Evolutionary conservation across 2,888 invertebrate genomes (phyloP).

Genomic region (Mycogona germanica): DNA sequence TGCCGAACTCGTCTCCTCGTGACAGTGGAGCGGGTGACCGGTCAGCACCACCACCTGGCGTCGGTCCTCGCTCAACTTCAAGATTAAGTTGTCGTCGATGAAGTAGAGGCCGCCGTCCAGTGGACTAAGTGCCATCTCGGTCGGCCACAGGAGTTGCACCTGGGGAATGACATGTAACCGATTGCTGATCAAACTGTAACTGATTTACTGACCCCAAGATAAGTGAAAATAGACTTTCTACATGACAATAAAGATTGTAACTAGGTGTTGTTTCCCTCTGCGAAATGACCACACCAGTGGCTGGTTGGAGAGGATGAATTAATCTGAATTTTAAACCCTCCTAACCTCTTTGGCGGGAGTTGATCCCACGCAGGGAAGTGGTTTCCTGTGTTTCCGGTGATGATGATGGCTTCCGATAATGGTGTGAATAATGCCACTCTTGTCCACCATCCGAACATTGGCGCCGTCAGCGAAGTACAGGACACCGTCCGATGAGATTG

Average conservation of each 20-base stretch:
- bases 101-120: slow-evolving; percentile 89
- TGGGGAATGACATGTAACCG: slow-evolving; percentile 24
- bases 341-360: slow-evolving; percentile 63
- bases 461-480: slow-evolving; percentile 94
- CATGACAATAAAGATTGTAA: no score
- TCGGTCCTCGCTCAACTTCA: slow-evolving; percentile 27
- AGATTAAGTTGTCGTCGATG: slow-evolving; percentile 66
- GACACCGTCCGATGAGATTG: slow-evolving; percentile 81
- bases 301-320: no score
- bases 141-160: slow-evolving; percentile 92
- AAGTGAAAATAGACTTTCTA: neutral
- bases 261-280: no score
- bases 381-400: slow-evolving; percentile 87
- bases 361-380: slow-evolving; percentile 79
- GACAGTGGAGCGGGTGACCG: slow-evolving; percentile 85
- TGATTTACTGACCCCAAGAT: no score
- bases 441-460: slow-evolving; percentile 82
- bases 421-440: slow-evolving; percentile 83
- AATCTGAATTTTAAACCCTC: no score
- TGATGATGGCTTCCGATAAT: slow-evolving; percentile 56
- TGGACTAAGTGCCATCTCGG: slow-evolving; percentile 86
- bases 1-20: slow-evolving; percentile 33
- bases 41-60: slow-evolving; percentile 55
- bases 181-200: slow-evolving; percentile 6
- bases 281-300: no score